Conservation (phyloP, 2,113 vertebrate genomes). For the Pelmatolapia mariae region DNA sequence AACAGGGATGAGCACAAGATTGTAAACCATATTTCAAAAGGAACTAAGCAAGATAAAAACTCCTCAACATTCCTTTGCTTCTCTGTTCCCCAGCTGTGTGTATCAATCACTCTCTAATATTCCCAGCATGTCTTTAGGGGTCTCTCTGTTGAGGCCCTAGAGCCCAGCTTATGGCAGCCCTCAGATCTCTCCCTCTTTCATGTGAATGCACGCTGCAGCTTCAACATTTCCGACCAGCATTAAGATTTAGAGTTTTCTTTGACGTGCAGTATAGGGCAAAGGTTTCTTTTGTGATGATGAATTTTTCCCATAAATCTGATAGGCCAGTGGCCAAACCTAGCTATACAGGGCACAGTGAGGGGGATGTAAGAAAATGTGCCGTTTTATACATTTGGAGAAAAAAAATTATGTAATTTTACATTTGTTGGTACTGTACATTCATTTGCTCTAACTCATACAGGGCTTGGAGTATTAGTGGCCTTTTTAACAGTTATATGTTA, state of each 20-base stretch:
- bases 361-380: not conserved
- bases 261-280: not conserved
- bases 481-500: not conserved
- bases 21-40: constrained; percentile 56
- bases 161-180: constrained; percentile 58
- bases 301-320: not conserved
- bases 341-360: not conserved
- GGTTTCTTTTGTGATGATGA: constrained; percentile 9
- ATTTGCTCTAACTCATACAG: not conserved
- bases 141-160: constrained; percentile 37
- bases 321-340: not conserved
- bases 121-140: constrained; percentile 56
- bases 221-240: constrained; percentile 48
- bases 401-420: not conserved
- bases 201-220: constrained; percentile 43
- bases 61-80: constrained; percentile 36
- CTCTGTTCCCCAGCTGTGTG: constrained; percentile 45
- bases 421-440: not conserved
- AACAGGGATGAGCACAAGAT: constrained; percentile 23
- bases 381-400: not conserved
- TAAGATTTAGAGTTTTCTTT: constrained; percentile 37
- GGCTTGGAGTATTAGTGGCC: not conserved
- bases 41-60: constrained; percentile 45
- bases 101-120: constrained; percentile 66
- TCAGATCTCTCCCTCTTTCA: constrained; percentile 63